These are phyloP conservation scores for Calcarius ornatus DNA, from an alignment of 2,113 vertebrate genomes.

Conservation along the genomic window DNA sequence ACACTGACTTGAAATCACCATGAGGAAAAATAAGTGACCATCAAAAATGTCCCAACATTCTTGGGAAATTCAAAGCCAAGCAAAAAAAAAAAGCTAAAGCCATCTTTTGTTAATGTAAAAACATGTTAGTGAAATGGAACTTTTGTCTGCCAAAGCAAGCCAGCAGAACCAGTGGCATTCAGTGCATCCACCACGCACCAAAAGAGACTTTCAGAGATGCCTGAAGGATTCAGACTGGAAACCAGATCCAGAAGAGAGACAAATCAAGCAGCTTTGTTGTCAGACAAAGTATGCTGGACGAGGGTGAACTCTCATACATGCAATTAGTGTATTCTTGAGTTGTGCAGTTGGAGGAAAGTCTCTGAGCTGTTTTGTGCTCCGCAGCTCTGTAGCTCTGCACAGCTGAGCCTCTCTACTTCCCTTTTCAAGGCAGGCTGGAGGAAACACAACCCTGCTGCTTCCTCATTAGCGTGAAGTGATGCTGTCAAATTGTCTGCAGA, in stretches of 20 bases:
- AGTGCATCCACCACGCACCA: neutral
- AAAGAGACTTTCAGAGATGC: neutral
- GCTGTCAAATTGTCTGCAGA: neutral
- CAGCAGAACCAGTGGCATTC: neutral
- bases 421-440: neutral
- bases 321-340: neutral
- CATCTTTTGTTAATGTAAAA: neutral
- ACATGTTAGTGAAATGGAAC: neutral
- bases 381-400: neutral
- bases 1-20: neutral
- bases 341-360: neutral
- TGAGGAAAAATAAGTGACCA: neutral
- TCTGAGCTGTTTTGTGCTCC: neutral
- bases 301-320: neutral
- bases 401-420: neutral
- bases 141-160: neutral
- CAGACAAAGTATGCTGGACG: fast-evolving
- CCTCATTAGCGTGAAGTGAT: neutral
- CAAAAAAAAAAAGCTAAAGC: neutral
- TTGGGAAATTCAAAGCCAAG: neutral
- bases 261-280: neutral
- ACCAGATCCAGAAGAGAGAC: neutral
- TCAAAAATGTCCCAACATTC: neutral
- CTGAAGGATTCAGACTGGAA: neutral
- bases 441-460: neutral